Conservation (phyloP, 2,113 vertebrate species). For the Felis chaus region DNA sequence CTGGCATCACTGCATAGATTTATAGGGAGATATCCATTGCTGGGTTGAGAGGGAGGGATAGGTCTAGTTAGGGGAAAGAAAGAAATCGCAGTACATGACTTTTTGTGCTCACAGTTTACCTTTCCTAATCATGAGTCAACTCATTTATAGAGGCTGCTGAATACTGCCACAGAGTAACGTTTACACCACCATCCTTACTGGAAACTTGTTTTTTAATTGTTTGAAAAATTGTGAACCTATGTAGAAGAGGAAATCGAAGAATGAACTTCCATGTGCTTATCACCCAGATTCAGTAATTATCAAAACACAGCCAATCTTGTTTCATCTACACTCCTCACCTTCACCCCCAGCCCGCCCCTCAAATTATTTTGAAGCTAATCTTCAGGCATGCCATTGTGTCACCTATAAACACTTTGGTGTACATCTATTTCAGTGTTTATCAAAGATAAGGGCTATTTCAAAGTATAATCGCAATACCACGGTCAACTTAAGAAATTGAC, state of each 20-base stretch:
- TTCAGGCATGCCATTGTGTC: background rate
- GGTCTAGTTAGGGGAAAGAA: background rate
- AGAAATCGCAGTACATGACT: background rate
- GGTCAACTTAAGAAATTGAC: conserved; percentile 7
- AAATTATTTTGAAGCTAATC: conserved; percentile 10
- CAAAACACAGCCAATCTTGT: background rate
- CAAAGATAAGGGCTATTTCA: conserved; percentile 16
- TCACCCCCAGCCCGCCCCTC: background rate
- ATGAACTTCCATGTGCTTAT: background rate
- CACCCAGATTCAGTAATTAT: background rate
- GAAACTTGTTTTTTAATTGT: background rate
- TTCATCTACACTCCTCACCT: background rate
- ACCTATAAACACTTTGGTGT: background rate
- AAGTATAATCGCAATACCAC: background rate
- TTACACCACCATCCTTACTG: background rate
- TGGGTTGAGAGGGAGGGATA: background rate
- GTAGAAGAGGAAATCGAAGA: background rate
- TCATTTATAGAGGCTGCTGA: background rate
- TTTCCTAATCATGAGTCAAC: background rate
- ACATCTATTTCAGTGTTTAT: background rate
- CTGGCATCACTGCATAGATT: background rate
- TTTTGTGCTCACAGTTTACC: background rate
- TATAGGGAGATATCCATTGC: background rate
- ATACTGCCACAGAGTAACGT: background rate
- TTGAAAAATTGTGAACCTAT: background rate